Conservation (phyloP, 2,113 vertebrate species). For the Lepidothrix coronata region DNA sequence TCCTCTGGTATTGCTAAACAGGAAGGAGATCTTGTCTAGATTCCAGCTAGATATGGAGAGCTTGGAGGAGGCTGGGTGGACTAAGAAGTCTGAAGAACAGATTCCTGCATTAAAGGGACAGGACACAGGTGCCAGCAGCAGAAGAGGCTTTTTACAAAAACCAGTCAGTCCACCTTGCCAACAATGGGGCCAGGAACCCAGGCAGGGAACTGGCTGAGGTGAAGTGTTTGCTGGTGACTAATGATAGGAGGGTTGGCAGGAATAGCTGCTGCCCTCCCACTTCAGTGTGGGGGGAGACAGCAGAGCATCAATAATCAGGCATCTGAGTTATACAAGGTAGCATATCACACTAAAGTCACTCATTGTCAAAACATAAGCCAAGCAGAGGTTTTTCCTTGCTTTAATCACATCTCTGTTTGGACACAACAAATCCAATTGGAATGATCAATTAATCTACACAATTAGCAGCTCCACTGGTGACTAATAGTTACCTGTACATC, state of each 20-base stretch:
- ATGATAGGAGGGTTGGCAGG: background rate
- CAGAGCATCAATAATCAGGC: background rate
- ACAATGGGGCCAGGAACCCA: background rate
- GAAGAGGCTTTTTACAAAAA: background rate
- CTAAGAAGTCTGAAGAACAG: background rate
- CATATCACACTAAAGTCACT: background rate
- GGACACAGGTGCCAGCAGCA: background rate
- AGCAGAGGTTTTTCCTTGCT: background rate
- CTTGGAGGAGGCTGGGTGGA: background rate
- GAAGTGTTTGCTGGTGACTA: background rate
- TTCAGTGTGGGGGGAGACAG: background rate
- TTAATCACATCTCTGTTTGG: background rate
- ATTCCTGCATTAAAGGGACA: background rate
- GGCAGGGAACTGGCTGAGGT: background rate
- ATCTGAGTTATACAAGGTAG: background rate
- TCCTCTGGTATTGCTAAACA: background rate
- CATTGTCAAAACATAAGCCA: background rate
- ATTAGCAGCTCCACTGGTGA: slow-evolving; percentile 36
- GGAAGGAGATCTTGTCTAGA: background rate
- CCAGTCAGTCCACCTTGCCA: background rate
- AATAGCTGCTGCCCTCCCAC: background rate
- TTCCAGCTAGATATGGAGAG: background rate
- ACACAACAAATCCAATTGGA: slow-evolving; percentile 12
- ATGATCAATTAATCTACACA: slow-evolving; percentile 6
- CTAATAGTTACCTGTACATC: slow-evolving; percentile 26